Evolutionary conservation across 2,113 vertebrate genomes (phyloP).

Genomic region (Ascaphus truei): DNA sequence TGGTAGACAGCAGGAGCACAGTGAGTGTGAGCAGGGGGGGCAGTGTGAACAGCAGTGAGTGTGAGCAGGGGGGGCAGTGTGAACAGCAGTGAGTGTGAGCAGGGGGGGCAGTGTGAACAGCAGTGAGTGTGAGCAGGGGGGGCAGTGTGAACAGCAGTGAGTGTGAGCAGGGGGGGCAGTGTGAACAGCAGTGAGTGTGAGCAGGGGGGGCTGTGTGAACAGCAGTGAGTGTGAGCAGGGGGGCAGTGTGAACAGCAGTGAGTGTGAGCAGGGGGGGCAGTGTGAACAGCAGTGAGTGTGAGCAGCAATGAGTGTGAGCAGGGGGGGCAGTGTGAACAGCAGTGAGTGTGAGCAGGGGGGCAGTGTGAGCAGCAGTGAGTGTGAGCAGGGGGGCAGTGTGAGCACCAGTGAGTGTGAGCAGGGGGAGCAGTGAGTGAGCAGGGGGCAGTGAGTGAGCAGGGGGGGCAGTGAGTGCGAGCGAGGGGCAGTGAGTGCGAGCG

Average conservation of each 20-base stretch:
- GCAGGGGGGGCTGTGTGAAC: too few species aligned
- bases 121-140: too few species aligned
- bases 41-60: neutral
- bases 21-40: conserved; percentile 21
- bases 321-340: neutral
- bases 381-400: conserved; percentile 14
- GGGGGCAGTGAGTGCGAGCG: conserved; percentile 20
- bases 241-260: neutral
- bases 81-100: conserved; percentile 21
- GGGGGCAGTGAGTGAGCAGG: neutral
- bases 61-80: too few species aligned
- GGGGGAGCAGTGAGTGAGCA: neutral
- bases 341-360: too few species aligned
- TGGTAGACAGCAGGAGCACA: conserved; percentile 14
- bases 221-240: conserved; percentile 18
- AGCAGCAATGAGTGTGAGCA: conserved; percentile 17
- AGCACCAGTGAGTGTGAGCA: conserved; percentile 8
- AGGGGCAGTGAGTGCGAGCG: neutral
- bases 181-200: neutral
- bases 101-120: conserved; percentile 1
- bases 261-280: conserved; percentile 14
- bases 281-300: neutral
- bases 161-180: conserved; percentile 14
- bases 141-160: too few species aligned
- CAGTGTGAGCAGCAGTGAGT: too few species aligned